Evolutionary conservation across 1,140 invertebrate genomes (phyloP), one percentile per base, ranked within the genome.

Genomic region (Drosophila auraria): DNA sequence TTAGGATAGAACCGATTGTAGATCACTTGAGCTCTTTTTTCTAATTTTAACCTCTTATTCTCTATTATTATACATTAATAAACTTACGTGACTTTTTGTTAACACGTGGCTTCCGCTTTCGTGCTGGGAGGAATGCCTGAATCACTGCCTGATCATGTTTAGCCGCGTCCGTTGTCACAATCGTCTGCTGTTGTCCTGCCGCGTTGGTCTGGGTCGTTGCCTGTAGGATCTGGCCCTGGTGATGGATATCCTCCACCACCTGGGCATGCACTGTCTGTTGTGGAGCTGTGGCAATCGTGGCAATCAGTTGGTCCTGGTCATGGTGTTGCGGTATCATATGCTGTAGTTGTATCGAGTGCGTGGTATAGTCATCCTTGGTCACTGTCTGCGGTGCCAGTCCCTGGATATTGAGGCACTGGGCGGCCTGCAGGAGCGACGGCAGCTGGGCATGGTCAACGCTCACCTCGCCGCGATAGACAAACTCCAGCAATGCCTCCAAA

Each of bases 401-500:
- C 80, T 95, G 95, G 61, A 95, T 95, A 73, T 94, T 94, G 38
- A 95, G 92, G 77, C 94, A 95, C 75, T 95, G 94, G 23, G 95
- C 95, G 53, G 95, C 95, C 92, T 95, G 95, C 45, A 95, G 91
- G 17, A 95, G 87, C 11, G 95, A 95, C 17, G 95, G 95, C 47
- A 95, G 87, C 74, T 95, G 94, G 49, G 94, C 94, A 54, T 95
- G 94, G 82, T 95, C 95, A 2, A 95, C 94, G 58, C 95, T 95
- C 6, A 95, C 95, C 93, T 95, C 94, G 44, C 95, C 95, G 25
- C 94, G 93, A 75, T 95, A 95, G 54, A 95, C 94, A 93, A 95
- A 95, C 91, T 95, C 95, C 62, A 95, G 80, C 45, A 95, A 80
- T 45, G 95, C 94, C 81, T 95, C 95, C 62, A 95, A 91, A 89